These are phyloP conservation scores for Phalacrocorax brasilianus DNA, from an alignment of 2,113 vertebrate species.

Conservation along the genomic window DNA sequence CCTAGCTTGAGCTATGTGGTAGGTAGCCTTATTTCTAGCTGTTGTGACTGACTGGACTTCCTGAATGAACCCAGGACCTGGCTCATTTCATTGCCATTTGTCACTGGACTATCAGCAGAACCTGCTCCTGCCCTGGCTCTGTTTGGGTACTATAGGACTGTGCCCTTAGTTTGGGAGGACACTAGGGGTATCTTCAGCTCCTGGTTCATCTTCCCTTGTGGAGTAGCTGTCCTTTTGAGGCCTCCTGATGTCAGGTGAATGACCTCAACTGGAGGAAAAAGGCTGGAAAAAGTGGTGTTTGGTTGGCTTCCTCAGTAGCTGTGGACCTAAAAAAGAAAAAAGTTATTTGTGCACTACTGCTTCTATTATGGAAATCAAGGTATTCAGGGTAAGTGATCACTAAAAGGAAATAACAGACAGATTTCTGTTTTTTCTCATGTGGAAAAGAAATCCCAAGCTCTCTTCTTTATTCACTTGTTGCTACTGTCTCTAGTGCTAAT, in stretches of 20 bases:
- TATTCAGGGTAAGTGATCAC: background rate
- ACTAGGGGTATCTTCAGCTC: background rate
- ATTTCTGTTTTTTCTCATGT: background rate
- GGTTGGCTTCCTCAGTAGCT: background rate
- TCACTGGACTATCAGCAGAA: background rate
- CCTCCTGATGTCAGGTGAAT: background rate
- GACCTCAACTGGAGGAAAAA: background rate
- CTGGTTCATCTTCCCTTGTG: background rate
- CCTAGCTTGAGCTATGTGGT: accelerated
- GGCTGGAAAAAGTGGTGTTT: background rate
- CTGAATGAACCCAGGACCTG: background rate
- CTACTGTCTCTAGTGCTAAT: background rate
- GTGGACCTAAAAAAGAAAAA: background rate
- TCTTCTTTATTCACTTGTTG: background rate
- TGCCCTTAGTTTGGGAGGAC: background rate
- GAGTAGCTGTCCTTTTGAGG: background rate
- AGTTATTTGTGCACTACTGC: background rate
- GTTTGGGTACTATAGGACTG: background rate
- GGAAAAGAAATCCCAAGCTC: background rate
- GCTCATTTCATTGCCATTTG: accelerated
- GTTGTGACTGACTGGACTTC: background rate
- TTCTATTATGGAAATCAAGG: background rate
- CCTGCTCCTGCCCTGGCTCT: background rate
- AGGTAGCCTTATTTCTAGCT: background rate
- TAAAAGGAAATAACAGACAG: background rate